phyloP scores from a whole-genome alignment of 2,113 vertebrate species.

The Pelusios castaneus region DNA sequence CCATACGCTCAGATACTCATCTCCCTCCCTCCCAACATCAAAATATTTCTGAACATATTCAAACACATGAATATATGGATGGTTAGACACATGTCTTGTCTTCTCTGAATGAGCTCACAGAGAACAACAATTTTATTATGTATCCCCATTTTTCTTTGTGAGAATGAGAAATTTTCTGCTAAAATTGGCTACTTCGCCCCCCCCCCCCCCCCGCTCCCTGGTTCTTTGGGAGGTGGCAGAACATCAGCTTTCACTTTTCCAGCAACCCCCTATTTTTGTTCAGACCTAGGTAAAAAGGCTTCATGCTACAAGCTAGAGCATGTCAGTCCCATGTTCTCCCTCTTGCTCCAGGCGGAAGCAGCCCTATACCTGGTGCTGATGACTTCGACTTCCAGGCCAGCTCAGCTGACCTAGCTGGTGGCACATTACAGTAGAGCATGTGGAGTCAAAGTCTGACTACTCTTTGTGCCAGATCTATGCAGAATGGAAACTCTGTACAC shows the following conservation, averaged over 20 bases:
- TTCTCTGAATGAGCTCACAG: neutral
- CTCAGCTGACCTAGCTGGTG: neutral
- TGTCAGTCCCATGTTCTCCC: neutral
- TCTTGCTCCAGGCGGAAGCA: neutral
- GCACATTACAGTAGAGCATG: too few relatives aligned
- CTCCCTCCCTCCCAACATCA: neutral
- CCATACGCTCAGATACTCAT: neutral
- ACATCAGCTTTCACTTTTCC: slow-evolving; percentile 17
- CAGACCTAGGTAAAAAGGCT: slow-evolving; percentile 54
- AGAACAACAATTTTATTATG: neutral
- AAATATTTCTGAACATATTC: neutral
- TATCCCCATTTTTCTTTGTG: neutral
- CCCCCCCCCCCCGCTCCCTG: neutral
- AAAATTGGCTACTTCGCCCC: neutral
- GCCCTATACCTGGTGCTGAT: neutral
- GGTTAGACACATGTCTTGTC: neutral
- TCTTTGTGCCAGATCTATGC: neutral
- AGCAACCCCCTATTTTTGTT: slow-evolving; percentile 42
- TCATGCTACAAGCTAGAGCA: neutral
- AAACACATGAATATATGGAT: neutral
- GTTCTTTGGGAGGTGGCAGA: neutral
- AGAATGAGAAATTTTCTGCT: neutral
- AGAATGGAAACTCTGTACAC: neutral
- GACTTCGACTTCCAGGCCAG: neutral
- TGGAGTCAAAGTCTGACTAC: neutral